A percentile compares a stretch with the other conserved stretches of the same genome.
phyloP scores from a whole-genome alignment of 2,113 vertebrate genomes.

The Ellobius talpinus region DNA sequence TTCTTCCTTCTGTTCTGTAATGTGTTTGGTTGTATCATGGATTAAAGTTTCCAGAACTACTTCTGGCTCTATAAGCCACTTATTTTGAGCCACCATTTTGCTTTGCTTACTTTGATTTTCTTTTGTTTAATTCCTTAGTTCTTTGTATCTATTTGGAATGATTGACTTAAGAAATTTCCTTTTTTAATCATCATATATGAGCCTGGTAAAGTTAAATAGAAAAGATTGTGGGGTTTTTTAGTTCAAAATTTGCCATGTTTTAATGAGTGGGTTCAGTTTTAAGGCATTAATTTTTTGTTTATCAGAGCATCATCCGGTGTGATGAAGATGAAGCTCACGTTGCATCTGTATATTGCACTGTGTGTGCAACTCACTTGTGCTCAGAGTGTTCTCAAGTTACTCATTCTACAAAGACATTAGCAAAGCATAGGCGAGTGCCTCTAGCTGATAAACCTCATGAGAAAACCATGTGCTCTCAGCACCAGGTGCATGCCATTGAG shows the following conservation, averaged over 20 bases:
- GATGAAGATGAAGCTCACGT: constrained; percentile 98
- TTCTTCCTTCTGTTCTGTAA: neutral
- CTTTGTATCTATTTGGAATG: neutral
- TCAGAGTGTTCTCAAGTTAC: constrained; percentile 97
- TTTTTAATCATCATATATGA: neutral
- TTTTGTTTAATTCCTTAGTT: neutral
- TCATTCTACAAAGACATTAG: constrained; percentile 98
- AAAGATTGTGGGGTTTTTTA: constrained; percentile 10
- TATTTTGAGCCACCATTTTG: neutral
- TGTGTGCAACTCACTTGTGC: constrained; percentile 98
- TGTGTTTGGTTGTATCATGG: neutral
- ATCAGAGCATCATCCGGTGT: constrained; percentile 94
- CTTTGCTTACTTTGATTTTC: neutral
- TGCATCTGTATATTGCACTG: constrained; percentile 97
- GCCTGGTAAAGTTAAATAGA: neutral
- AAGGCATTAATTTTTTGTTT: constrained; percentile 51
- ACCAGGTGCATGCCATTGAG: constrained; percentile 98
- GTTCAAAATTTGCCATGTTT: constrained; percentile 50
- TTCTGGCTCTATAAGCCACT: neutral
- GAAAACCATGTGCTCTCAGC: constrained; percentile 97
- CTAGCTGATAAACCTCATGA: constrained; percentile 98
- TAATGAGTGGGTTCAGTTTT: neutral
- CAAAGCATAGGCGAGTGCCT: constrained; percentile 96
- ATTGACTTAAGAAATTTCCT: neutral
- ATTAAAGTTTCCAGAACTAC: neutral